Conservation (phyloP, 2,888 invertebrate species). For the Trachelus stipa region DNA sequence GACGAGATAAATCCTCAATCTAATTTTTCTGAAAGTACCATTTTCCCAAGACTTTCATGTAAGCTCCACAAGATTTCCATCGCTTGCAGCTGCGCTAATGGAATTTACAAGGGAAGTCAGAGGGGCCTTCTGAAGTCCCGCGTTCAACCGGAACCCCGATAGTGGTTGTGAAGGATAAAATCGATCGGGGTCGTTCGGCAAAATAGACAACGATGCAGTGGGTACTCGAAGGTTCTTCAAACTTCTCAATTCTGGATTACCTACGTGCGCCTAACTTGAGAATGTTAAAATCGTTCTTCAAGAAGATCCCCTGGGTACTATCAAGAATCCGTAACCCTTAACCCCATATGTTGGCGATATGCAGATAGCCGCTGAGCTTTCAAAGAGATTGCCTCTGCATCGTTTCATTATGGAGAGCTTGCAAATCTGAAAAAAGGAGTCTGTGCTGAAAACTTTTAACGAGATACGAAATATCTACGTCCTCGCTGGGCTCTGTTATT, state of each 20-base stretch:
- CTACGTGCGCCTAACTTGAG: not conserved
- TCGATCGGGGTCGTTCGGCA: not conserved
- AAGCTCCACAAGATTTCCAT: constrained; percentile 34
- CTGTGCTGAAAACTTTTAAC: not conserved
- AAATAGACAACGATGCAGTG: not conserved
- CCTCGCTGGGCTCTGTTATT: not conserved
- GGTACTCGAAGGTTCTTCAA: not conserved
- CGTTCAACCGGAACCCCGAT: not conserved
- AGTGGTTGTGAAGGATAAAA: not conserved
- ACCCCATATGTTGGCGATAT: not conserved
- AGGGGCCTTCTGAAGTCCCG: constrained; percentile 3
- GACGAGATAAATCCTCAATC: constrained; percentile 29
- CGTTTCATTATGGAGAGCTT: not conserved
- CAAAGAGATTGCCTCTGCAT: not conserved
- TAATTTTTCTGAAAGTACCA: constrained; percentile 38
- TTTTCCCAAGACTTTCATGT: constrained; percentile 39
- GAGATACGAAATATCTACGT: not conserved
- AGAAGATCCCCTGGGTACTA: not conserved
- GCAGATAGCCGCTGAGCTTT: not conserved
- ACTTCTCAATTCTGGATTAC: not conserved
- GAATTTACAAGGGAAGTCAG: constrained; percentile 15
- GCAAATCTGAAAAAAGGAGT: not conserved
- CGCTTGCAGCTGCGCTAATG: constrained; percentile 14
- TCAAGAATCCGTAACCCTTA: not conserved
- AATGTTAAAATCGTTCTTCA: not conserved